Percentiles rank a stretch among this genome's conserved stretches.
Evolutionary conservation across 2,797 vertebrate species (phyloP).

Genomic region (Sus cebifrons): DNA sequence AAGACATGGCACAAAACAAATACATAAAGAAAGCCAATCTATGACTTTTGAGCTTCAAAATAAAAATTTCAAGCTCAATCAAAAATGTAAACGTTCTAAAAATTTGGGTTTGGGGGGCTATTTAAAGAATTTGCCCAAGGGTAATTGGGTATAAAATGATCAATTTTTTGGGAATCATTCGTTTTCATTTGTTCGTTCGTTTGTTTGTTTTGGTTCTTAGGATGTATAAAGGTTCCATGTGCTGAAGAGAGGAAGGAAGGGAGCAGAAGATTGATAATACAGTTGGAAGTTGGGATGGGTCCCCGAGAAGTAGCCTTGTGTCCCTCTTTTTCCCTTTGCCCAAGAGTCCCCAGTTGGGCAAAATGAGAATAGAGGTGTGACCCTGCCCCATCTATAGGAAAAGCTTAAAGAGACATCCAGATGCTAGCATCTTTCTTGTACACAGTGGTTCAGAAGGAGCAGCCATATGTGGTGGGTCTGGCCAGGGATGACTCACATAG

Average conservation of each 20-base stretch:
- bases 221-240: not conserved
- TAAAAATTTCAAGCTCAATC: not conserved
- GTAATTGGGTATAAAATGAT: not conserved
- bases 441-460: not conserved
- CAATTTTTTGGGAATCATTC: not conserved
- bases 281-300: not conserved
- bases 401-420: not conserved
- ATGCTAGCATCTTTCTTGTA: not conserved
- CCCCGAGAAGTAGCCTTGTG: not conserved
- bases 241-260: not conserved
- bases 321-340: not conserved
- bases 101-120: not conserved
- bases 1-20: not conserved
- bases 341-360: not conserved
- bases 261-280: not conserved
- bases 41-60: conserved; percentile 17
- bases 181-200: not conserved
- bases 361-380: not conserved
- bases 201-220: not conserved
- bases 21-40: not conserved
- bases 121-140: not conserved
- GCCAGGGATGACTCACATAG: not conserved
- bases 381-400: not conserved
- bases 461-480: too few species aligned
- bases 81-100: not conserved